These are phyloP conservation scores for Heliconius congener DNA, from an alignment of 1,140 invertebrate species.

Conservation along the genomic window DNA sequence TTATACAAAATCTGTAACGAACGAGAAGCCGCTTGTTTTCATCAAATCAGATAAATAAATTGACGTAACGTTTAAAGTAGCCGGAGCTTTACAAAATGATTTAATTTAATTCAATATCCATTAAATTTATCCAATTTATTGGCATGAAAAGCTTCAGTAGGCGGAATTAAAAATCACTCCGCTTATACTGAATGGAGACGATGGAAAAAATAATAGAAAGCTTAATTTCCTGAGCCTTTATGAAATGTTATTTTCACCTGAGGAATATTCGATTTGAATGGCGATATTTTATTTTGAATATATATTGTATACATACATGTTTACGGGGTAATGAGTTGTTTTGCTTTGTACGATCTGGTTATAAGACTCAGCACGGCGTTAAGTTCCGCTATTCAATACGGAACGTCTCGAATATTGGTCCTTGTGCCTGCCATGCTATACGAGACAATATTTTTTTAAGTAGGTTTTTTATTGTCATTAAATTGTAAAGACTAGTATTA, in stretches of 20 bases:
- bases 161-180: constrained; percentile 26
- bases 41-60: constrained; percentile 21
- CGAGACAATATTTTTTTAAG: too few relatives aligned
- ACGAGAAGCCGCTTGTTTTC: not conserved
- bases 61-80: constrained; percentile 17
- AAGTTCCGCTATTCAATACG: too few relatives aligned
- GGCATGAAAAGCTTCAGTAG: constrained; percentile 25
- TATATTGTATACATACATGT: not conserved
- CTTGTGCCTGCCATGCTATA: too few relatives aligned
- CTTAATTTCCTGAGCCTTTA: constrained; percentile 29
- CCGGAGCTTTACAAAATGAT: constrained; percentile 9
- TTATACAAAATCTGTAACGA: not conserved
- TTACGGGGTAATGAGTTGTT: not conserved
- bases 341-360: not conserved
- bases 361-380: not conserved
- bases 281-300: constrained; percentile 24
- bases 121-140: constrained; percentile 16
- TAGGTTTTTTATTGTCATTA: too few relatives aligned
- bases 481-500: too few relatives aligned
- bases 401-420: too few relatives aligned
- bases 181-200: not conserved
- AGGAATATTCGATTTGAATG: constrained; percentile 13
- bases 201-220: constrained; percentile 27
- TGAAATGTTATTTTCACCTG: constrained; percentile 24
- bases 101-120: constrained; percentile 28